Conservation (phyloP, 2,888 invertebrate species). For the Habrosyne pyritoides region DNA sequence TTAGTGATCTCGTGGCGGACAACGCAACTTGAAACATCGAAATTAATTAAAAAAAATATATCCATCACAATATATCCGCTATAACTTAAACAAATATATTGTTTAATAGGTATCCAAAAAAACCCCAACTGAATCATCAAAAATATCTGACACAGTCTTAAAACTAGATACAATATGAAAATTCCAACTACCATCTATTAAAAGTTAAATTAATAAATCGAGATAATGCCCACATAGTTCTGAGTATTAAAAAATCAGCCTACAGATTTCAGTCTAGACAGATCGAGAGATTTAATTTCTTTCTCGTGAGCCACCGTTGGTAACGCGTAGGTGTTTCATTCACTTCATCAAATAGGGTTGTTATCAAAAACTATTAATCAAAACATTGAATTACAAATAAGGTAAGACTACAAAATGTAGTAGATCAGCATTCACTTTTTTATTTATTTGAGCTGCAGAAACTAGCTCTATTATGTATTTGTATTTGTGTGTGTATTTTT, state of each 20-base stretch:
- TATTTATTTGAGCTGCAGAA: too few relatives aligned
- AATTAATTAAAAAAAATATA: too few relatives aligned
- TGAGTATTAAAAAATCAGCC: neutral
- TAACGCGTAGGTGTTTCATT: slow-evolving; percentile 9
- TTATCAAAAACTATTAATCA: neutral
- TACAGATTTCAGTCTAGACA: neutral
- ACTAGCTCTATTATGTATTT: too few relatives aligned
- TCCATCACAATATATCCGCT: too few relatives aligned
- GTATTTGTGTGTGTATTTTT: too few relatives aligned
- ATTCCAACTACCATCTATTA: neutral
- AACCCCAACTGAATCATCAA: too few relatives aligned
- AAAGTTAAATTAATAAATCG: neutral
- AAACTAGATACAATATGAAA: neutral
- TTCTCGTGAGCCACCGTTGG: slow-evolving; percentile 5
- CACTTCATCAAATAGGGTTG: slow-evolving; percentile 4
- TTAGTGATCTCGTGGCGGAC: too few relatives aligned
- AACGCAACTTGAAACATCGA: too few relatives aligned
- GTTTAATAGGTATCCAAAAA: too few relatives aligned
- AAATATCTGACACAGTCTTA: neutral
- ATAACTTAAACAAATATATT: too few relatives aligned
- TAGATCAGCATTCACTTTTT: neutral
- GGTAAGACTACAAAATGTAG: neutral
- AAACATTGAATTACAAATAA: neutral
- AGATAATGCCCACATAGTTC: neutral
- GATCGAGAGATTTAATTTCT: slow-evolving; percentile 8